Evolutionary conservation across 1,140 invertebrate species (phyloP).

Genomic region (Meteorus sp.): DNA sequence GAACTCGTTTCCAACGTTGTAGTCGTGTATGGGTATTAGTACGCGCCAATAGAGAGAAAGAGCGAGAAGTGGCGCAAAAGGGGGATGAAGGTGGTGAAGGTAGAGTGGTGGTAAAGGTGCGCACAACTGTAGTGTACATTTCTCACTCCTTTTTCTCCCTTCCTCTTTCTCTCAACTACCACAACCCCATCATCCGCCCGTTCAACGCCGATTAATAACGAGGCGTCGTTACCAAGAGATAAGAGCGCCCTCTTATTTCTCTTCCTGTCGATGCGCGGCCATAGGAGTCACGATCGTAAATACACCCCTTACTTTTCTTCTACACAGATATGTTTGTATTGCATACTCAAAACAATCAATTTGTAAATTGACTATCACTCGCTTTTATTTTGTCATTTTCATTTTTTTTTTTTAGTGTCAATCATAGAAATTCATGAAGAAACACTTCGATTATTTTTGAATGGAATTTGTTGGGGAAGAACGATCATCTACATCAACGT

Average conservation of each 20-base stretch:
- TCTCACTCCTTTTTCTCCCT: neutral
- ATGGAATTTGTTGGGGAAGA: too few relatives aligned
- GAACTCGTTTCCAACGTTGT: slow-evolving; percentile 14
- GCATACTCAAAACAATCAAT: too few relatives aligned
- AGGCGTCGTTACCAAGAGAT: slow-evolving; percentile 51
- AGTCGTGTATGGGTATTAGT: slow-evolving; percentile 1
- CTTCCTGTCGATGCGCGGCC: slow-evolving; percentile 28
- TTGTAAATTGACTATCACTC: too few relatives aligned
- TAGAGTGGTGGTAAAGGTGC: neutral
- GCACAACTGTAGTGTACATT: slow-evolving; percentile 1
- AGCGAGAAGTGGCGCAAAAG: too few relatives aligned
- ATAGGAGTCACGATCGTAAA: slow-evolving; percentile 18
- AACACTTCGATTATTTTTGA: too few relatives aligned
- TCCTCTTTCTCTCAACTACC: neutral
- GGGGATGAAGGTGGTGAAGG: neutral
- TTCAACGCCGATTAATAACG: slow-evolving; percentile 50
- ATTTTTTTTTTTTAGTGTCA: too few relatives aligned
- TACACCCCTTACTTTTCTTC: slow-evolving; percentile 13
- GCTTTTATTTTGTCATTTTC: too few relatives aligned
- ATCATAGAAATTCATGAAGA: too few relatives aligned
- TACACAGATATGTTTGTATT: too few relatives aligned
- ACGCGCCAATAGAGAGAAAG: too few relatives aligned
- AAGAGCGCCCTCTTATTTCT: slow-evolving; percentile 40
- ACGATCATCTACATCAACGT: too few relatives aligned
- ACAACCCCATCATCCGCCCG: slow-evolving; percentile 25